Base-by-base conservation (phyloP, 2,113 vertebrate genomes). In the Hippocampus barbouri region DNA sequence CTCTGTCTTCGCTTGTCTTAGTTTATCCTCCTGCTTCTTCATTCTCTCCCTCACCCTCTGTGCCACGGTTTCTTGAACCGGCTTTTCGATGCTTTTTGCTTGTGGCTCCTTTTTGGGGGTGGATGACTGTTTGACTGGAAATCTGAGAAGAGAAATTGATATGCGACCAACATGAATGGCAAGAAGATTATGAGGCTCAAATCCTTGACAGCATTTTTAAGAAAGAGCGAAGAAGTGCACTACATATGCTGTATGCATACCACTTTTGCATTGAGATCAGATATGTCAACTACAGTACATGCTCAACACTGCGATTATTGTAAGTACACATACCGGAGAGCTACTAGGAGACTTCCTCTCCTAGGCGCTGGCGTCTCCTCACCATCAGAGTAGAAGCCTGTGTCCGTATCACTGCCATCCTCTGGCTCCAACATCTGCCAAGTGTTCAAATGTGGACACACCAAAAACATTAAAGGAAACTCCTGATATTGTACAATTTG, bases 301-400 rank as follows among this genome's bases (percentile, higher is more conserved):
- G 20, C 18, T 53, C 18, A 53, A 53, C 20, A 54, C 7, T 21
- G 18, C 21, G n/a, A n/a, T 56, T 56, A 10, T 5, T 51, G 21
- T 20, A 23, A 56, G 20, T 15, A 30, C 34, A 68, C 84, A 34
- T 85, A 98, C 76, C 94, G 89, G 51, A 98, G 92, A 4, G 96
- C 96, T 20, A 97, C 95, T 54, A 95, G 92, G 60, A 97, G 93
- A 53, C 92, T 94, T 81, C 79, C 92, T 77, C 89, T 94, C 82
- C 90, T 93, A 15, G 85, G 30, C 2, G 82, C 80, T 21, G 72
- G 11, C 1, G 78, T 77, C 34, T 91, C 70, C 18, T 89, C 91
- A 0, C 88, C 91, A 8, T 96, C 93, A 5, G 91, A 89, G 68
- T 91, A 90, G 38, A 90, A 90, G 60, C 92, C 88, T 11, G 71